Conservation (phyloP, 1,140 invertebrate species). For the Brachionus plicatilis region DNA sequence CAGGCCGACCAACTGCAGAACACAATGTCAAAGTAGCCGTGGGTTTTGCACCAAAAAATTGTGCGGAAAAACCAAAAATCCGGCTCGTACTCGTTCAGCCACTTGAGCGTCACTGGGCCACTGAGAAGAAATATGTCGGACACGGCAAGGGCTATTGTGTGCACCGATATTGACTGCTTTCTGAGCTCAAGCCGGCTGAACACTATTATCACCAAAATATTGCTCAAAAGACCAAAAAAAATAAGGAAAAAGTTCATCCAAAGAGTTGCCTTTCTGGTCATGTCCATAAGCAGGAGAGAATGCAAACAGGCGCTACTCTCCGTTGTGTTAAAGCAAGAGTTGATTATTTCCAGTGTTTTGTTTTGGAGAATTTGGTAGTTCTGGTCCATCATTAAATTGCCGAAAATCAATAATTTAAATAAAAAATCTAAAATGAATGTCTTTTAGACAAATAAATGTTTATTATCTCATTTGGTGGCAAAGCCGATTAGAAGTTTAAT, state of each 20-base stretch:
- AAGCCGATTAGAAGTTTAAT: neutral
- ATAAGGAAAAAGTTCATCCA: slow-evolving; percentile 26
- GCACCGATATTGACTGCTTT: slow-evolving; percentile 30
- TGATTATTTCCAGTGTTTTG: slow-evolving; percentile 2
- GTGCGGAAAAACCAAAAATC: neutral
- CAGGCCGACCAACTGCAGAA: slow-evolving; percentile 36
- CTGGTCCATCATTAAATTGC: neutral
- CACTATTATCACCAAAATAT: slow-evolving; percentile 5
- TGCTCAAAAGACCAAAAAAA: neutral
- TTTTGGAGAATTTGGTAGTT: neutral
- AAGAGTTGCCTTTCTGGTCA: slow-evolving; percentile 16
- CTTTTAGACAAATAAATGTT: neutral
- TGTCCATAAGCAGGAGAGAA: neutral
- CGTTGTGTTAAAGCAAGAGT: neutral
- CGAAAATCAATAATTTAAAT: neutral
- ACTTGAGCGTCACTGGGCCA: neutral
- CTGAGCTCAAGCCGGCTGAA: neutral
- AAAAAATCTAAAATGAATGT: neutral
- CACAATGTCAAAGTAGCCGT: slow-evolving; percentile 36
- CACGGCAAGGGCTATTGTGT: slow-evolving; percentile 1
- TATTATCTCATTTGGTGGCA: neutral
- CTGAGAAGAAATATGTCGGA: slow-evolving; percentile 11
- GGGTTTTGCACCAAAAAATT: slow-evolving; percentile 13
- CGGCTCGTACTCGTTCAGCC: neutral
- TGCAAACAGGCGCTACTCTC: neutral